Base-by-base conservation (phyloP, 64 coral and sea anemone genomes). In the Stichodactyla helianthus region DNA sequence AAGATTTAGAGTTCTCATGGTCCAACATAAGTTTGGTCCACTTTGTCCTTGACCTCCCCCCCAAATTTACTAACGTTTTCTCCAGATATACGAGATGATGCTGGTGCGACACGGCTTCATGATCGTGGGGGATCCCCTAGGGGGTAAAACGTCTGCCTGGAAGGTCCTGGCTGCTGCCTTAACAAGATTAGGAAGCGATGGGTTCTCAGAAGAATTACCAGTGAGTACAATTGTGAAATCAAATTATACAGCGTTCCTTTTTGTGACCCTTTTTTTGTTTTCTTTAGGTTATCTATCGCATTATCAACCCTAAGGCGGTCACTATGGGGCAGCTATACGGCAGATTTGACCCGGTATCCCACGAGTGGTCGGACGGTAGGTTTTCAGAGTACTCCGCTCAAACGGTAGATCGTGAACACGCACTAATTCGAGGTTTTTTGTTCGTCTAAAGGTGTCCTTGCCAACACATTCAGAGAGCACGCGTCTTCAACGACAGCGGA, bases 241-340 rank as follows among this genome's bases (percentile, higher is more conserved):
- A 58, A 11, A 15, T 77, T 6, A 77, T 6, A 13, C 71, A 77
- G 71, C 19, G 19, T 10, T 19, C 18, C 35, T 77, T 19, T 77
- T 0, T 50, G 10, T 23, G 9, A 77, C 4, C 8, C 71, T 26
- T 77, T 52, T 28, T 50, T 15, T 31, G n/a, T 74, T 31, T 2
- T 77, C 67, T 88, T 11, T 68, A 98, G 96, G 96, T 98, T 10
- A 28, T 55, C 10, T 89, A 92, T 28, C 70, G 79, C 4, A 86
- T 99, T 11, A 99, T 99, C 77, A 99, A 99, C 74, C 96, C 96
- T 13, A 99, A 99, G 65, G 93, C 93, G 0, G 90, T 99, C 31
- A 99, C 96, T 0, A 99, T 99, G 96, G 96, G 96, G 5, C 96
- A 99, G 82, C 58, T 99, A 82, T 99, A 99, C 77, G 96, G 96